Evolutionary conservation across 2,888 invertebrate genomes (phyloP), one percentile per base, ranked within the genome.

Genomic region (Brachypalpus laphriformis): DNA sequence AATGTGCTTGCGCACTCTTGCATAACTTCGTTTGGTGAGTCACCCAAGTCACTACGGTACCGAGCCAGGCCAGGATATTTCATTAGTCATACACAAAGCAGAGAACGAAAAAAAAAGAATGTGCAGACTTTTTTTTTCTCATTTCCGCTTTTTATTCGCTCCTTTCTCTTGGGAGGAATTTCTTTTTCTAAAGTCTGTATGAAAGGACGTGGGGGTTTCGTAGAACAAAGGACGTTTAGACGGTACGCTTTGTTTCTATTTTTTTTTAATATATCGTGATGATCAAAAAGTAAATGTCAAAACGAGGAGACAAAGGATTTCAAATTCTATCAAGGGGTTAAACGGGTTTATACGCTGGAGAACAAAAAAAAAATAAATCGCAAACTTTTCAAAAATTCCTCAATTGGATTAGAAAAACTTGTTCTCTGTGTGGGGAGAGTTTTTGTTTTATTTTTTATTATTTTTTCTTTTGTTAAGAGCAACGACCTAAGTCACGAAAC

Each of bases 1-100:
- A 85, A 85, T 85, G 85, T 85, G 85, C 85, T 85, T 85, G 85
- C 85, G 85, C 85, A 85, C 85, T 85, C 85, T 85, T 85, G 85
- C 85, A 85, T 85, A 85, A 85, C 85, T 81, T 76, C 75, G 65
- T 82, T 85, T 71, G 85, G 85, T 85, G 85, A 85, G 80, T 85
- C 83, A 85, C 74, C 74, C 74, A 74, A 61, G 74, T 74, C 74
- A 74, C 63, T 51, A 61, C 42, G 14, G 18, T 57, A 57, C 56
- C 34, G 28, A 75, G 81, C 81, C 71, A 65, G 63, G 85, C 75
- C 57, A 81, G 81, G 81, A 76, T 85, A 81, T 85, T 85, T 76
- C 71, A 85, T 85, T 85, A 85, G 85, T 85, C 85, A 85, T 85
- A 85, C 75, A 71, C 45, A 70, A 47, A 70, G 74, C 61, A 66